phyloP scores from a whole-genome alignment of 2,797 vertebrate species.

The Halcyon chelicuti region DNA sequence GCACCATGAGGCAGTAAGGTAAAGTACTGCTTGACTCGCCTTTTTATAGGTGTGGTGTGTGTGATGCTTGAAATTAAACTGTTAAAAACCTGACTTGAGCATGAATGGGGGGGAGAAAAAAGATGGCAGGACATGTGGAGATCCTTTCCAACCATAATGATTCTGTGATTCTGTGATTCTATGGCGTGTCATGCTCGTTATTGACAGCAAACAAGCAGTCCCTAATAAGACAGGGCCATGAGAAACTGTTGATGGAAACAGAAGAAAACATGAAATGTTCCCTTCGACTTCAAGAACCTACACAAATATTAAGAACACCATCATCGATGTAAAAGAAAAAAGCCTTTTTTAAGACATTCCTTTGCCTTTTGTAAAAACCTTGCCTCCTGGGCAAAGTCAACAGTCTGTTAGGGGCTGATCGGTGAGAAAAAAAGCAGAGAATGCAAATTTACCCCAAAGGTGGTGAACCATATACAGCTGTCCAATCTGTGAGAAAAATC shows the following conservation, averaged over 20 bases:
- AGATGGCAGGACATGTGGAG: background rate
- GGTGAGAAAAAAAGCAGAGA: background rate
- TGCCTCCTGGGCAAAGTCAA: background rate
- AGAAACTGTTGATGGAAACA: background rate
- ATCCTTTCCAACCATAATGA: too few relatives aligned
- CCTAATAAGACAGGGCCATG: background rate
- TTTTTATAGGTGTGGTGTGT: background rate
- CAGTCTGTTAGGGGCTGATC: background rate
- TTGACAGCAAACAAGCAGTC: background rate
- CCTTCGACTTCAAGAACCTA: background rate
- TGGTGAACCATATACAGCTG: slow-evolving; percentile 97
- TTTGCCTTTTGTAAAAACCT: background rate
- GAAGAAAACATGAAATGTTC: background rate
- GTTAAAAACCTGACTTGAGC: background rate
- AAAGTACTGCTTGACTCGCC: background rate
- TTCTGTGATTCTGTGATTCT: too few relatives aligned
- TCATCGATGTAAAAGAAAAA: background rate
- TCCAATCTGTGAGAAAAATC: slow-evolving; percentile 97
- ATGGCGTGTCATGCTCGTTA: background rate
- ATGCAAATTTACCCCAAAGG: slow-evolving; percentile 89
- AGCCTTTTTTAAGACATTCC: background rate
- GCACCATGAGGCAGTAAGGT: background rate
- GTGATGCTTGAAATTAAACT: background rate
- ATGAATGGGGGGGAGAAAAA: background rate
- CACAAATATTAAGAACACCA: background rate